These are phyloP conservation scores for Scaptomyza tumidula DNA, from an alignment of 2,888 invertebrate genomes.

Conservation along the genomic window DNA sequence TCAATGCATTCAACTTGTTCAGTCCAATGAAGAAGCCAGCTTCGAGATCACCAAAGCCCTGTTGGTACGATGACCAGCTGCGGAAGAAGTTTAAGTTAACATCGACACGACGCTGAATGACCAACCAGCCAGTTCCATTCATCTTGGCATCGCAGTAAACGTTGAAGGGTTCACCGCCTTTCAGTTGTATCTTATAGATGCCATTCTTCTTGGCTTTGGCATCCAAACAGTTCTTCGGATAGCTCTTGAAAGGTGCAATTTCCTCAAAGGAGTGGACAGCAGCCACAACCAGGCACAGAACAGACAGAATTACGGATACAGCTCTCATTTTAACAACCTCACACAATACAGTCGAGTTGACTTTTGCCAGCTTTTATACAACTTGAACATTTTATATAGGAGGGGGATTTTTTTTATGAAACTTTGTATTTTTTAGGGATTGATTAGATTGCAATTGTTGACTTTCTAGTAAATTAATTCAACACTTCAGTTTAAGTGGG, in stretches of 20 bases:
- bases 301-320: constrained; percentile 11
- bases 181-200: constrained; percentile 42
- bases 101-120: constrained; percentile 88
- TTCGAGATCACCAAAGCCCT: constrained; percentile 89
- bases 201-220: constrained; percentile 53
- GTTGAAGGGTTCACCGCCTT: constrained; percentile 85
- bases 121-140: constrained; percentile 88
- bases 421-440: constrained; percentile 20
- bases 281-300: constrained; percentile 24
- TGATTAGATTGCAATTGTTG: constrained; percentile 36
- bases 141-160: constrained; percentile 85
- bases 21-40: constrained; percentile 90
- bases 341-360: not conserved
- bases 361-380: constrained; percentile 15
- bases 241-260: constrained; percentile 28
- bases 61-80: constrained; percentile 87
- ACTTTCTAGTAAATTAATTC: constrained; percentile 15
- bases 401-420: not conserved
- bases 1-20: constrained; percentile 87
- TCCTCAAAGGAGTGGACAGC: constrained; percentile 7
- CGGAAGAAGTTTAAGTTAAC: constrained; percentile 88
- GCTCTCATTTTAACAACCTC: constrained; percentile 19
- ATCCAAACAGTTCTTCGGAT: constrained; percentile 36
- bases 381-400: constrained; percentile 18
- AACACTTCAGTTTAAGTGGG: constrained; percentile 12